phyloP scores from a whole-genome alignment of 2,888 invertebrate genomes.

The Ophion ventricosus region DNA sequence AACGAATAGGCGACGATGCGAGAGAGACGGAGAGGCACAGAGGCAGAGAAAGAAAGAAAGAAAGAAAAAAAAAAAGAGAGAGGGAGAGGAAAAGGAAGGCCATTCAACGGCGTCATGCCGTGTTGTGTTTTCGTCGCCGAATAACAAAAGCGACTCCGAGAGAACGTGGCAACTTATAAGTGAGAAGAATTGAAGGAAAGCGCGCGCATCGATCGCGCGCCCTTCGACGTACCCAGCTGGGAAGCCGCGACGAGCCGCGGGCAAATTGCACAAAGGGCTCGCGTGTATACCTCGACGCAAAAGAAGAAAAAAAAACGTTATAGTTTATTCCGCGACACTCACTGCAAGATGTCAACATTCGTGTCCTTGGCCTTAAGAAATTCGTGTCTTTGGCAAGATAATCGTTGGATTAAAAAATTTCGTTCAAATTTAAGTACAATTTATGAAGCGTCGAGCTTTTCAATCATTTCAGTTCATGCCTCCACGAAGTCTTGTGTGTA shows the following conservation, averaged over 20 bases:
- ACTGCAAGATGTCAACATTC: no score
- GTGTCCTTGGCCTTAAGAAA: no score
- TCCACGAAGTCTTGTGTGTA: no score
- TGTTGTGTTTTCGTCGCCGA: slow-evolving; percentile 56
- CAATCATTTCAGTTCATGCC: no score
- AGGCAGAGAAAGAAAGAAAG: background rate
- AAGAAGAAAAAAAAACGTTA: no score
- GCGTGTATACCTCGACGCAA: background rate
- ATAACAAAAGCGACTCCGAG: slow-evolving; percentile 52
- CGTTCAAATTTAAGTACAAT: no score
- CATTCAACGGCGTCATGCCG: slow-evolving; percentile 56
- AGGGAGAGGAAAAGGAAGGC: slow-evolving; percentile 48
- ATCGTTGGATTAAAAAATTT: no score
- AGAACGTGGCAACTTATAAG: slow-evolving; percentile 30
- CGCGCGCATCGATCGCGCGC: slow-evolving; percentile 6
- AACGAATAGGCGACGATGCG: no score
- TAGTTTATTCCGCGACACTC: no score
- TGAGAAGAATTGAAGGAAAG: slow-evolving; percentile 21
- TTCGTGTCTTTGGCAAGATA: no score
- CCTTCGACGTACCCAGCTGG: background rate
- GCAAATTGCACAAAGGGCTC: background rate
- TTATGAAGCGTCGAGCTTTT: no score
- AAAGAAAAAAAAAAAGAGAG: background rate
- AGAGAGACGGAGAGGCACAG: slow-evolving; percentile 2
- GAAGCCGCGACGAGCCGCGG: no score